Evolutionary conservation across 2,888 invertebrate genomes (phyloP), one percentile per base, ranked within the genome.

Genomic region (Pasiphila rectangulata): DNA sequence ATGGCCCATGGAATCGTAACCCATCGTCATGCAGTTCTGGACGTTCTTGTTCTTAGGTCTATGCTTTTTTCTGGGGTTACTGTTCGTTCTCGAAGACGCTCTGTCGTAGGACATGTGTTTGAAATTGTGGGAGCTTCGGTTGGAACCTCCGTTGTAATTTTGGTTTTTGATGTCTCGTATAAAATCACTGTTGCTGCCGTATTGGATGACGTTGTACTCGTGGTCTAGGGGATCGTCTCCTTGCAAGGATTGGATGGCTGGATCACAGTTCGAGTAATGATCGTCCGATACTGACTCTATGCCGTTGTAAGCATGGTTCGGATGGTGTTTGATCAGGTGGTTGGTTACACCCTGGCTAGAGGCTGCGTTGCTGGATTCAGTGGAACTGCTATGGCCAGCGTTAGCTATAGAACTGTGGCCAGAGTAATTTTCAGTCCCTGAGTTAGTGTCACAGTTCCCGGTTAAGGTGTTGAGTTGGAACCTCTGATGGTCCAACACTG

Each of bases 381-480:
- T 90, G 0, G 89, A 89, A 51, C 89, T 89, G 55, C 89, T 90
- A 43, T 89, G 89, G 1, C 88, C 89, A 37, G 89, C 88, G 56
- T 88, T 89, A 1, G 89, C 89, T 56, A 89, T 89, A 5, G 91
- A 91, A 62, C 92, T 87, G 61, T 92, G 92, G 1, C 92, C 86
- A 2, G 92, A 92, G 51, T 91, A 91, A 58, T 92, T 91, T 65
- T 92, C 92, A 3, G 91, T 91, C 27, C 91, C 91, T 0, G 91
- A 91, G 62, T 91, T 91, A 58, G 88, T 91, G 60, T 91, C 91
- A 61, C 91, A 92, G 38, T 83, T 82, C 13, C 80, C 90, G 41
- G 91, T 83, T 30, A 91, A 61, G 6, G 91, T 79, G 61, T 91
- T 91, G 1, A 91, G 79, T 53, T 90, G 82, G 56, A 91, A 89